Base-by-base conservation (phyloP, 2,888 invertebrate species). In the Palloptera scutellata region DNA sequence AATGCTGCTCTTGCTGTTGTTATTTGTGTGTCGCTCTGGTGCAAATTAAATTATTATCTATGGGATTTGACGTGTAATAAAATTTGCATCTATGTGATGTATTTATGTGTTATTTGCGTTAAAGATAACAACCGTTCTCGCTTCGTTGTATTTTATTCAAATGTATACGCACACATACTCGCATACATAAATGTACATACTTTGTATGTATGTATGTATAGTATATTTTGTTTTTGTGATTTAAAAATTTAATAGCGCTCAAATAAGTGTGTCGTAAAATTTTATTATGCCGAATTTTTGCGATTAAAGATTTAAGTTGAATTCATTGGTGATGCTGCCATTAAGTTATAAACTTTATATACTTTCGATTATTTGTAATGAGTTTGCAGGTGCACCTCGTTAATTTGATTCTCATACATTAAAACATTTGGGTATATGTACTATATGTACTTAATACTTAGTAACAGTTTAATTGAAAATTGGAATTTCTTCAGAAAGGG, bases 11-110 rank as follows among this genome's bases (percentile, higher is more conserved):
- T 20, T 12, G 12, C 48, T 17, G 30, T 10, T 52, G 52, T 6
- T 30, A 6, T 30, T 30, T 30, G 30, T 30, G 6, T 30, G 6
- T 4, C 30, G 30, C 30, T 30, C 3, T 61, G 60, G 42, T 54
- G 57, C 41, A 66, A 61, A 66, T 66, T 66, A 66, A 66, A 61
- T 66, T 66, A 61, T 61, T 66, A 55, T 66, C 59, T 42, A 12
- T 59, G 60, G 60, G 60, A 59, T 65, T 59, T 60, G 65, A 58
- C 11, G 60, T 15, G 52, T 64, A 64, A 64, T 64, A 64, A 64
- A 64, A 64, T 64, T 64, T 64, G 64, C 64, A 67, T 63, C 62
- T 57, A 42, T 57, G 12, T 43, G 8, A 42, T 42, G 58, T 42
- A 41, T 17, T 41, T 61, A 13, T 61, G 52, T 41, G 17, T 52